These are phyloP conservation scores for Artemia sp. DNA, from an alignment of 2,888 invertebrate genomes.

Conservation along the genomic window DNA sequence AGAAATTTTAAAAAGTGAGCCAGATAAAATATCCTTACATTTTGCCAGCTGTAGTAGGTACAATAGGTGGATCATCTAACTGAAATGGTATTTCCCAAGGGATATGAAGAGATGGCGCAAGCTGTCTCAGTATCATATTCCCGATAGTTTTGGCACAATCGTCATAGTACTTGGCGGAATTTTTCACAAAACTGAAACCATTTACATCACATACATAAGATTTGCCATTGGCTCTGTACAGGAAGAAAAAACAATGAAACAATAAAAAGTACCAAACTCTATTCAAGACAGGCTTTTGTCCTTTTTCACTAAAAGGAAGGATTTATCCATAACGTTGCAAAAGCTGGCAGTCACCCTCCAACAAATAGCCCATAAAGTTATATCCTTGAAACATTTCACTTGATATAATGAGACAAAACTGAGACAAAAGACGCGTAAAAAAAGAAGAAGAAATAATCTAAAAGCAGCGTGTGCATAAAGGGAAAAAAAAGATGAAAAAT, in stretches of 20 bases:
- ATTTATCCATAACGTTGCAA: too few relatives aligned
- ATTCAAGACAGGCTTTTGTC: too few relatives aligned
- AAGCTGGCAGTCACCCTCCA: too few relatives aligned
- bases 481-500: too few relatives aligned
- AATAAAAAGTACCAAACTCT: not conserved
- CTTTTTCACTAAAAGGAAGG: too few relatives aligned
- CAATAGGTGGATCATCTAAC: constrained; percentile 93
- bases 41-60: constrained; percentile 95
- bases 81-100: constrained; percentile 96
- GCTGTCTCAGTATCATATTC: constrained; percentile 85
- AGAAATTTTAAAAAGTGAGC: too few relatives aligned
- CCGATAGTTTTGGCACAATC: constrained; percentile 96
- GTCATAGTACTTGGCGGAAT: constrained; percentile 98
- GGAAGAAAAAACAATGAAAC: constrained; percentile 23
- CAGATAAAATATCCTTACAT: constrained; percentile 41
- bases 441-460: too few relatives aligned
- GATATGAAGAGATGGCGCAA: constrained; percentile 87
- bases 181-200: constrained; percentile 99
- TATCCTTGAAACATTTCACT: too few relatives aligned
- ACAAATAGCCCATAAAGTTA: too few relatives aligned
- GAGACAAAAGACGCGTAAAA: too few relatives aligned
- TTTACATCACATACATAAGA: constrained; percentile 99
- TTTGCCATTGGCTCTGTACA: constrained; percentile 78
- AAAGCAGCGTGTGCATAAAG: too few relatives aligned
- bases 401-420: too few relatives aligned